Conservation (phyloP, 2,888 invertebrate genomes). For the Trachelus iudaicus region DNA sequence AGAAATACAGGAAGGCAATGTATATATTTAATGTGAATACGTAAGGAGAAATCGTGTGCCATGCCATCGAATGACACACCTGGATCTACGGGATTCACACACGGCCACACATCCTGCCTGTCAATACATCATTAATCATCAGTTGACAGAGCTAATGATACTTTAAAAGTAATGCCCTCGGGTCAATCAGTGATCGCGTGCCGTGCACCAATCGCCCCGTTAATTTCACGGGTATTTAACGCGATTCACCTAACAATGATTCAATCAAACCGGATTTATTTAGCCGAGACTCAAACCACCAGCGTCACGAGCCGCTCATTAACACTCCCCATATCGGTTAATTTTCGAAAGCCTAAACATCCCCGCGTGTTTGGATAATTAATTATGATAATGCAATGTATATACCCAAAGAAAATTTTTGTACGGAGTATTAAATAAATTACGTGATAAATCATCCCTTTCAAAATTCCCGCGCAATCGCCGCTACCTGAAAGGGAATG, state of each 20-base stretch:
- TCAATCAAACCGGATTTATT: conserved; percentile 59
- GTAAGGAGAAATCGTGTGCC: neutral
- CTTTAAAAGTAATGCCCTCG: conserved; percentile 51
- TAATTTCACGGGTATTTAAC: conserved; percentile 65
- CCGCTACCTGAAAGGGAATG: neutral
- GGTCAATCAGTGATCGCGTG: conserved; percentile 54
- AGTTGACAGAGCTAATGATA: conserved; percentile 42
- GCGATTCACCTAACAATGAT: conserved; percentile 58
- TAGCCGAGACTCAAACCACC: conserved; percentile 24
- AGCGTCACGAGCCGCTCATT: conserved; percentile 51
- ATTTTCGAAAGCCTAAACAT: conserved; percentile 3
- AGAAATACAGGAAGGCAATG: neutral
- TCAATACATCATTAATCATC: conserved; percentile 52
- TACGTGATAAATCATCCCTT: neutral
- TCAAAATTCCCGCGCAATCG: neutral
- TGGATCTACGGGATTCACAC: conserved; percentile 4
- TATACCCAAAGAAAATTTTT: neutral
- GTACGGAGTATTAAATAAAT: neutral
- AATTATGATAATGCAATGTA: neutral
- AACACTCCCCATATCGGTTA: conserved; percentile 20
- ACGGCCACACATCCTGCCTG: conserved; percentile 10
- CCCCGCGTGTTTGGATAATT: neutral
- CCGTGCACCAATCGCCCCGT: conserved; percentile 43
- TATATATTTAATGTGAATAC: neutral
- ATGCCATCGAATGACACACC: conserved; percentile 10